Base-by-base conservation (phyloP, 2,113 vertebrate species). In the Sebastes schlegelii region DNA sequence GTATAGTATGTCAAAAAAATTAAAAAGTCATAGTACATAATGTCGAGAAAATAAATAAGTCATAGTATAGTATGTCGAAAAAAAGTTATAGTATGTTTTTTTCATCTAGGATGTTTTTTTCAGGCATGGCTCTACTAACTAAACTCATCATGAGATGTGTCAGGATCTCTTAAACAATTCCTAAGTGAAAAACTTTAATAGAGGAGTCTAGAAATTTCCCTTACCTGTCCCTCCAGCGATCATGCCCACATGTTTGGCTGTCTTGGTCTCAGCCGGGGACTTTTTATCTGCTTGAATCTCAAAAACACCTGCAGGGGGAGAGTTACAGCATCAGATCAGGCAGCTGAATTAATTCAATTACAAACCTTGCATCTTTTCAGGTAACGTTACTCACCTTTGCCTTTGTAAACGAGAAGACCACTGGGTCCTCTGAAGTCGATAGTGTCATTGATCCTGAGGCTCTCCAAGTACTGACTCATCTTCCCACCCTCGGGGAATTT, bases 401-500 rank as follows among this genome's bases (percentile, higher is more conserved):
- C 98, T 80, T 96, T 94, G 93, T 99, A 99, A 64, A 97, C 90
- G n/a, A 99, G 95, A 2, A 99, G 94, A 19, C 98, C 98, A 1
- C 95, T 99, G 45, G 98, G 98, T 52, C 98, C 98, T 73, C 98
- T 94, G 94, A 99, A 99, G 78, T 99, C 98, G 55, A 99, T 96
- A 4, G 95, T 96, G 71, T 99, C 98, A 0, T 94, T 93, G 13
- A 96, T 93, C 85, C 95, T 94, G 83, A 99, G 95, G 90, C 79
- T 96, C 78, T 99, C 98, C 93, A 99, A 65, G 89, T 99, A 98
- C 23, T 99, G 98, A 69, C 97, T 98, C 98, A 99, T 98, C 93
- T 99, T 99, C 9, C 98, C 98, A 13, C 98, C 98, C 7, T 96
- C 96, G 0, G 98, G 98, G 85, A 99, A 99, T 87, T 99, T 99